These are phyloP conservation scores for Lepidurus couesii DNA, from an alignment of 1,140 invertebrate genomes.

Conservation along the genomic window DNA sequence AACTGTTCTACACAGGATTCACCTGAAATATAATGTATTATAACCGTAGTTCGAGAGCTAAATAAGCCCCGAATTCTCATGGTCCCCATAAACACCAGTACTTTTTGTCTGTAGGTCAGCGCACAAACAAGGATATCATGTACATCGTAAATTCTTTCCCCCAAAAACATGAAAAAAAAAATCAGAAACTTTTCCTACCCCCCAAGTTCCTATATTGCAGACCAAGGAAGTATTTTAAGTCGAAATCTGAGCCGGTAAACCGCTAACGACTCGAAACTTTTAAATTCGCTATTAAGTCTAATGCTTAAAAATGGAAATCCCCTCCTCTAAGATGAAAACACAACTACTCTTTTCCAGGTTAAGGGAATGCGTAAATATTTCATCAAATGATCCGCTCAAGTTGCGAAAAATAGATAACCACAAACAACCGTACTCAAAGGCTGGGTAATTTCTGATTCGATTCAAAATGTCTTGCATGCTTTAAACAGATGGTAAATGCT, in stretches of 20 bases:
- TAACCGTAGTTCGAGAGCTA: neutral
- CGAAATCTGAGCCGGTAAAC: no score
- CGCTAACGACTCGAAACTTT: no score
- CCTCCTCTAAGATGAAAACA: neutral
- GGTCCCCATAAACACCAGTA: conserved; percentile 17
- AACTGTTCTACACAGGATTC: neutral
- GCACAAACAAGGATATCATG: no score
- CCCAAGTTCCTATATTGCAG: neutral
- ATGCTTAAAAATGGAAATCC: neutral
- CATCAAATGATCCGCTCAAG: neutral
- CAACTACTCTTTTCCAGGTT: neutral
- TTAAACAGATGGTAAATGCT: neutral
- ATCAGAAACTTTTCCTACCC: neutral
- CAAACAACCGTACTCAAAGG: neutral
- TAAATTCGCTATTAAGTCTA: neutral
- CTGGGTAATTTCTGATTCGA: neutral
- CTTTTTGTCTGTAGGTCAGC: no score
- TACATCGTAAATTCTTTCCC: no score
- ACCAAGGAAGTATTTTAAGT: no score
- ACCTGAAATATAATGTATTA: conserved; percentile 22
- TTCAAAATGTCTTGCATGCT: neutral
- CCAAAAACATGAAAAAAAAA: no score
- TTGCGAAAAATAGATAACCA: neutral
- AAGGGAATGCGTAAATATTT: neutral
- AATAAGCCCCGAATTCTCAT: neutral